Percentiles rank a stretch among this genome's conserved stretches.
Evolutionary conservation across 2,113 vertebrate genomes (phyloP).

Genomic region (Leptobrachium ailaonicum): DNA sequence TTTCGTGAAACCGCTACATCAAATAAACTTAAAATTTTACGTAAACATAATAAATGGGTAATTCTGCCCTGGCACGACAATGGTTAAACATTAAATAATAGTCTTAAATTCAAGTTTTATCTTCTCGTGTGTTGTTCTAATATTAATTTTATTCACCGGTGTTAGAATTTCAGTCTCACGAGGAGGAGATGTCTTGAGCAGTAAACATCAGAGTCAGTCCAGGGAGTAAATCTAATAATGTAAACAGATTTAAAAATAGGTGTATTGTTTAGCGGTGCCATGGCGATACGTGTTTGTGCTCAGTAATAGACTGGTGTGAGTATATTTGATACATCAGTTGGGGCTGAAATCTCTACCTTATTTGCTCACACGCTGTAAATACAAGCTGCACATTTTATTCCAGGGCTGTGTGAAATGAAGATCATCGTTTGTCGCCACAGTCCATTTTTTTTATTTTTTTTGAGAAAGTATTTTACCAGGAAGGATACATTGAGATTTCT

Average conservation of each 20-base stretch:
- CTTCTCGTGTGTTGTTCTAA: constrained; percentile 16
- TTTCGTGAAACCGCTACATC: too few species aligned
- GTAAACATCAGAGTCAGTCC: constrained; percentile 14
- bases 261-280: constrained; percentile 46
- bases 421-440: too few species aligned
- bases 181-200: constrained; percentile 12
- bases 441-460: too few species aligned
- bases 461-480: too few species aligned
- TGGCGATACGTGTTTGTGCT: constrained; percentile 42
- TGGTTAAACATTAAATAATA: constrained; percentile 29
- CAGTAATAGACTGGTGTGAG: constrained; percentile 38
- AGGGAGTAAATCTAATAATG: constrained; percentile 38
- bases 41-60: too few species aligned
- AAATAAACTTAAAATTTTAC: too few species aligned
- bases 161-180: constrained; percentile 10
- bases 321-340: background rate
- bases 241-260: constrained; percentile 49
- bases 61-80: background rate
- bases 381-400: background rate
- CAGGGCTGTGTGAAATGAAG: too few species aligned
- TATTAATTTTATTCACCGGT: constrained; percentile 40
- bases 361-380: background rate
- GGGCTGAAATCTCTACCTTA: background rate
- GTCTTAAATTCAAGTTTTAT: constrained; percentile 8
- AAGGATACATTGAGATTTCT: too few species aligned